Evolutionary conservation across 2,797 vertebrate species (phyloP), one percentile per base, ranked within the genome.

Genomic region (Cheracebus regulus): DNA sequence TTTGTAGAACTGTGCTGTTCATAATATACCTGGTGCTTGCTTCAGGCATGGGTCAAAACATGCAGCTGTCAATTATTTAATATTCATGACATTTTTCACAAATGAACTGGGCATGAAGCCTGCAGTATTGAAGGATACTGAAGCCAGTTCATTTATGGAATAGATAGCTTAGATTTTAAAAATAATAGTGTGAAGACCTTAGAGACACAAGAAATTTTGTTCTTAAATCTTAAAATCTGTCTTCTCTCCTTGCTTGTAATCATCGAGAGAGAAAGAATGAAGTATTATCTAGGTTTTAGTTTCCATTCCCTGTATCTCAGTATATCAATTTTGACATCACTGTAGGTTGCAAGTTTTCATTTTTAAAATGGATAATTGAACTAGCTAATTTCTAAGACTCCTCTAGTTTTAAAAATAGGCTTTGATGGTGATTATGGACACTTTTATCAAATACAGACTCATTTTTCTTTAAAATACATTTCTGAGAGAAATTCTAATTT

Each of bases 21-120:
- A 98, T 98, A 97, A 98, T 98, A 98, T 98, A 98, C 97, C 92
- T 98, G 97, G 95, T 96, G 93, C 98, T 98, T 98, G 97, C 98
- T 98, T 98, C 94, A 94, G 46, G 95, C 98, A 97, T 97, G 98
- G 98, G 98, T 98, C 98, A 98, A 98, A 98, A 98, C 97, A 97
- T 97, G 98, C 97, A 98, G 97, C 98, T 99, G 98, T 98, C 98
- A 98, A 98, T 96, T 90, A 97, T 96, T 96, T 97, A 98, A 97
- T 98, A 97, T 97, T 98, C 85, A 97, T 97, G 96, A 95, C 73
- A 85, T 93, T 98, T 98, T 98, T 72, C 97, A 96, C 93, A 97
- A 98, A 94, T 84, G 95, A 86, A 96, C 44, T 82, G 55, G 58
- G 58, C 64, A 78, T 14, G 52, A 88, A 94, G 64, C 46, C 81